Conservation (phyloP, 2,113 vertebrate genomes). For the Chaenocephalus aceratus region DNA sequence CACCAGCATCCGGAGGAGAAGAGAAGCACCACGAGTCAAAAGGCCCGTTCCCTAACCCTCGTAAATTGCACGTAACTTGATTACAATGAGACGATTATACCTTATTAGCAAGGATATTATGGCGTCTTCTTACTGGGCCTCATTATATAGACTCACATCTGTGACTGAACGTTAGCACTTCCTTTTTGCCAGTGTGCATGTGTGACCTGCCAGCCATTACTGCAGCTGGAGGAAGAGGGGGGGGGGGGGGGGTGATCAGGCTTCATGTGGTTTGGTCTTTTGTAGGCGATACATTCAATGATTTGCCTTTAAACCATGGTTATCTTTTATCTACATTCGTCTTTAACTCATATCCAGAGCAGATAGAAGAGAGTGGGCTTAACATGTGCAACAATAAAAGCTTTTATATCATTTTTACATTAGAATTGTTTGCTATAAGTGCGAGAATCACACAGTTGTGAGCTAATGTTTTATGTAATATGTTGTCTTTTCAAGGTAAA, state of each 20-base stretch:
- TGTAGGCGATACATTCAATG: slow-evolving; percentile 36
- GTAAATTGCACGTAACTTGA: slow-evolving; percentile 79
- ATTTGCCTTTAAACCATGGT: slow-evolving; percentile 18
- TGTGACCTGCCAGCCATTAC: slow-evolving; percentile 78
- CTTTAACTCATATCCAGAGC: background rate
- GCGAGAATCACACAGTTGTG: background rate
- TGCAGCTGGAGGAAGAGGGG: slow-evolving; percentile 60
- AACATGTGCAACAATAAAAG: too few species aligned
- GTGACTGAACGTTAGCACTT: slow-evolving; percentile 75
- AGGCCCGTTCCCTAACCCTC: slow-evolving; percentile 70
- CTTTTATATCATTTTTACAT: too few species aligned
- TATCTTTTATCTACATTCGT: slow-evolving; percentile 13
- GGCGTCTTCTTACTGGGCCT: slow-evolving; percentile 79
- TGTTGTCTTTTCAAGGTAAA: too few species aligned
- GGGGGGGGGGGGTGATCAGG: slow-evolving; percentile 36
- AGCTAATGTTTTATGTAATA: too few species aligned
- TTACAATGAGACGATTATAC: slow-evolving; percentile 84
- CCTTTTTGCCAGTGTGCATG: slow-evolving; percentile 67
- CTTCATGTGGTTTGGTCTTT: slow-evolving; percentile 44
- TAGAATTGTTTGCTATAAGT: background rate
- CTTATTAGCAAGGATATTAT: slow-evolving; percentile 82
- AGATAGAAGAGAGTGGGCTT: background rate
- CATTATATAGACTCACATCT: slow-evolving; percentile 77
- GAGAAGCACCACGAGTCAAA: slow-evolving; percentile 68
- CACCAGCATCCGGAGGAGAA: slow-evolving; percentile 60